These are phyloP conservation scores for Orientallactaga bullata DNA, from an alignment of 2,113 vertebrate genomes.

Conservation along the genomic window DNA sequence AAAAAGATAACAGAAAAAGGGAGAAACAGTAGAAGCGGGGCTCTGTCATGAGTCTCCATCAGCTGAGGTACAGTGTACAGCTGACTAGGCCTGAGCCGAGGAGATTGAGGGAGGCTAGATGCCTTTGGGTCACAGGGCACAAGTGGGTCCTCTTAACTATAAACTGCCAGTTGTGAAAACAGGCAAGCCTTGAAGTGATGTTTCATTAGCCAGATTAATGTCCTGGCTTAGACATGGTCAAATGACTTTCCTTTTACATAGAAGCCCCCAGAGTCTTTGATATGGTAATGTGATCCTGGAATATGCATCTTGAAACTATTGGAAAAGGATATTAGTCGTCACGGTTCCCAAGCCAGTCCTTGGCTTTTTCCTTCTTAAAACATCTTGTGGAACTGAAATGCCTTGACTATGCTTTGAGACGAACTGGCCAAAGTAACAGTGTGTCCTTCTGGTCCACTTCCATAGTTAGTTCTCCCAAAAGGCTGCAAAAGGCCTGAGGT, in stretches of 20 bases:
- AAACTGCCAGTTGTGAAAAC: background rate
- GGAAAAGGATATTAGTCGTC: background rate
- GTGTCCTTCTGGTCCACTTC: background rate
- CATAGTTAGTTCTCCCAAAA: background rate
- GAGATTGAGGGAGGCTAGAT: background rate
- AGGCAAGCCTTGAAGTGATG: background rate
- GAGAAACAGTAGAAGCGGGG: background rate
- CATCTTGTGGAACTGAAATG: background rate
- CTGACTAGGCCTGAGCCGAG: background rate
- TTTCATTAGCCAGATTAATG: background rate
- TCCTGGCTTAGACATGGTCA: background rate
- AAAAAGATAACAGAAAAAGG: no score
- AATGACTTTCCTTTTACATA: background rate
- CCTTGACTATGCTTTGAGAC: background rate
- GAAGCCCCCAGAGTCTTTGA: background rate
- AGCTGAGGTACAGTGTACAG: background rate
- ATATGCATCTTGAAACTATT: background rate
- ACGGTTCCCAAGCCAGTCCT: background rate
- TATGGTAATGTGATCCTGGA: background rate
- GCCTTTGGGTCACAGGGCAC: background rate
- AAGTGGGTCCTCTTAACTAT: background rate
- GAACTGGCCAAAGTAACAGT: background rate
- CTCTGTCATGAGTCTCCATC: background rate
- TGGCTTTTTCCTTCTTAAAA: conserved; percentile 5
- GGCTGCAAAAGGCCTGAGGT: background rate